A percentile compares a stretch with the other conserved stretches of the same genome.
Evolutionary conservation across 2,797 vertebrate genomes (phyloP).

Genomic region (Sylvilagus floridanus): DNA sequence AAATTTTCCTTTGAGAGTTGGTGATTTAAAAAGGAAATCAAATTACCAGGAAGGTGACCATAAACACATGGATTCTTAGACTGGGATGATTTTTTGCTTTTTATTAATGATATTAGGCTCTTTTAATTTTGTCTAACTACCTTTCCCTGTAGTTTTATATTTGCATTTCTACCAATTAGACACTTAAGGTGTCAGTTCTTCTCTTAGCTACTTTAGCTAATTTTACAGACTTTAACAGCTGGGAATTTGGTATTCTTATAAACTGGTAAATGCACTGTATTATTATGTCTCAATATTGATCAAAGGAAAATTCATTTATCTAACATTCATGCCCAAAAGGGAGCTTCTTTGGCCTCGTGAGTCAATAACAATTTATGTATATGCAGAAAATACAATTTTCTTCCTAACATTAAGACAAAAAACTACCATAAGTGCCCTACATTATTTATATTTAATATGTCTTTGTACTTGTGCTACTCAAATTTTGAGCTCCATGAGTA

Average conservation of each 20-base stretch:
- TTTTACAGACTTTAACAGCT: slow-evolving; percentile 51
- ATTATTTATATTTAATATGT: slow-evolving; percentile 75
- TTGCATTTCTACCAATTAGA: slow-evolving; percentile 51
- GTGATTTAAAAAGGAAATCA: slow-evolving; percentile 59
- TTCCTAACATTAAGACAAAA: slow-evolving; percentile 43
- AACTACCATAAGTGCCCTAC: slow-evolving; percentile 48
- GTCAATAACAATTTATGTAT: slow-evolving; percentile 17
- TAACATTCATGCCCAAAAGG: slow-evolving; percentile 22
- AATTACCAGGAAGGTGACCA: slow-evolving; percentile 45
- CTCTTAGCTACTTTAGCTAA: background rate
- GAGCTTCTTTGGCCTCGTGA: slow-evolving; percentile 1
- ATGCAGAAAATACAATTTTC: slow-evolving; percentile 8
- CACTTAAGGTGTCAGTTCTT: background rate
- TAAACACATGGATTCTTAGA: slow-evolving; percentile 37
- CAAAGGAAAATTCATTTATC: slow-evolving; percentile 51
- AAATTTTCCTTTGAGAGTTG: slow-evolving; percentile 55
- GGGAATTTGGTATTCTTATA: slow-evolving; percentile 50
- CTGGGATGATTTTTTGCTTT: slow-evolving; percentile 50
- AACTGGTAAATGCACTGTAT: slow-evolving; percentile 42
- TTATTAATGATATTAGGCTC: slow-evolving; percentile 38
- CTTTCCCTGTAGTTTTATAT: slow-evolving; percentile 46
- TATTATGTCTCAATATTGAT: slow-evolving; percentile 60
- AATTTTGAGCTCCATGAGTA: slow-evolving; percentile 62
- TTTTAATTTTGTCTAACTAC: slow-evolving; percentile 2
- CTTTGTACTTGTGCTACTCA: slow-evolving; percentile 42